Evolutionary conservation across 2,888 invertebrate species (phyloP).

Genomic region (Muschampia plurimacula): DNA sequence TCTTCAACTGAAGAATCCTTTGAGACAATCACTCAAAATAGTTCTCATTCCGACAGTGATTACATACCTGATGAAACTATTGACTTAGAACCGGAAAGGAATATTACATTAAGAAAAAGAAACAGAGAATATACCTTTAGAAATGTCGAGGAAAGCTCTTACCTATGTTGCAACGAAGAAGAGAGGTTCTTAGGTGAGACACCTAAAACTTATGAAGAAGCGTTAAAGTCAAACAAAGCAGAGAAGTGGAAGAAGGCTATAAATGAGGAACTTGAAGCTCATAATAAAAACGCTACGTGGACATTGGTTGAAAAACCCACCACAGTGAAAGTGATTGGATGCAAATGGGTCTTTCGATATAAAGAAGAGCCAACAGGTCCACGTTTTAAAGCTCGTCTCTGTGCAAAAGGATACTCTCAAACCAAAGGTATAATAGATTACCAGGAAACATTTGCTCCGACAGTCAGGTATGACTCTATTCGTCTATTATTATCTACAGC

Average conservation of each 20-base stretch:
- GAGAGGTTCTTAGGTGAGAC: conserved; percentile 38
- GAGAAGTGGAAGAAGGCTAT: conserved; percentile 41
- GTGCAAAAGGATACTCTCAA: conserved; percentile 47
- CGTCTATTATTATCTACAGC: conserved; percentile 40
- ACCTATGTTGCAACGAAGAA: conserved; percentile 14
- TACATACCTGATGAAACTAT: neutral
- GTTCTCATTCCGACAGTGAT: neutral
- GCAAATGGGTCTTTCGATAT: conserved; percentile 47
- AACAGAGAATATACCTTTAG: neutral
- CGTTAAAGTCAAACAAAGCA: conserved; percentile 22
- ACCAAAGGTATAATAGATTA: conserved; percentile 40
- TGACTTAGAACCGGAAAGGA: neutral
- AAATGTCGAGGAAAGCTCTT: neutral
- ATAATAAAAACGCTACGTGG: conserved; percentile 40
- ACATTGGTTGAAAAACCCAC: conserved; percentile 42
- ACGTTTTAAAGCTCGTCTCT: conserved; percentile 46
- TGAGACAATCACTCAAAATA: neutral
- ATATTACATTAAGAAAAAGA: neutral
- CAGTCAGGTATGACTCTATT: conserved; percentile 47
- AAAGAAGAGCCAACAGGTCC: conserved; percentile 47
- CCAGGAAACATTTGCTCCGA: conserved; percentile 44
- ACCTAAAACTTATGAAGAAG: conserved; percentile 41
- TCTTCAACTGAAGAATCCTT: neutral
- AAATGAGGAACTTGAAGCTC: conserved; percentile 34
- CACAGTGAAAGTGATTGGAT: conserved; percentile 38